Evolutionary conservation across 1,140 invertebrate genomes (phyloP).

Genomic region (Anastatus disparis): DNA sequence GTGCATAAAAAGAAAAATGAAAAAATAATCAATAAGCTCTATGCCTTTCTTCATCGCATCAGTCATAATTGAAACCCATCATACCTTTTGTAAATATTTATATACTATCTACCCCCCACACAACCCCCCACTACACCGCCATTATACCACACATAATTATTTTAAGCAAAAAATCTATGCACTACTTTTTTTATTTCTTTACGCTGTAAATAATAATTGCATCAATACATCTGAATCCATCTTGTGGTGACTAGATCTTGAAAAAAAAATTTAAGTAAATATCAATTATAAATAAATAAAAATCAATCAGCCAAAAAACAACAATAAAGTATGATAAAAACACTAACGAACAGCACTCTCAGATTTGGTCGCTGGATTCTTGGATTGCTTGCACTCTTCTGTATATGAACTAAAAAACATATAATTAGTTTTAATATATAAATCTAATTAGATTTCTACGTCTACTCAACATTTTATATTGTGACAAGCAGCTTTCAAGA

Average conservation of each 20-base stretch:
- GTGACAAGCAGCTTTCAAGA: constrained; percentile 15
- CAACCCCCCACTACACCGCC: background rate
- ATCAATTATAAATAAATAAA: too few species aligned
- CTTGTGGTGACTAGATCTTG: constrained; percentile 59
- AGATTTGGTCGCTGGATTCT: constrained; percentile 65
- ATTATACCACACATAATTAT: constrained; percentile 58
- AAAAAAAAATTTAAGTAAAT: too few species aligned
- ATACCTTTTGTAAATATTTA: constrained; percentile 61
- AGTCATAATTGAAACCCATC: constrained; percentile 70
- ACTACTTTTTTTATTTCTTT: constrained; percentile 63
- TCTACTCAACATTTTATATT: constrained; percentile 8
- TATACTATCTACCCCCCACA: constrained; percentile 13
- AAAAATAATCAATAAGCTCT: constrained; percentile 61
- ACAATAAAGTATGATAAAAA: too few species aligned
- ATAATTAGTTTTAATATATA: too few species aligned
- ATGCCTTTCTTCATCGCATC: constrained; percentile 70
- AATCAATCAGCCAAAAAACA: too few species aligned
- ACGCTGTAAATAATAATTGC: constrained; percentile 57
- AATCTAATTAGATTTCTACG: constrained; percentile 12
- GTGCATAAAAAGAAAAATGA: background rate
- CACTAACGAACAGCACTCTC: constrained; percentile 66
- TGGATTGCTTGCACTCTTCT: constrained; percentile 63
- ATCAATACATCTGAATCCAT: constrained; percentile 61
- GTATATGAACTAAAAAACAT: constrained; percentile 32
- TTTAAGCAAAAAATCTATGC: constrained; percentile 67